A percentile compares a stretch with the other conserved stretches of the same genome.
phyloP scores from a whole-genome alignment of 2,888 invertebrate genomes.

The Netelia inedita region DNA sequence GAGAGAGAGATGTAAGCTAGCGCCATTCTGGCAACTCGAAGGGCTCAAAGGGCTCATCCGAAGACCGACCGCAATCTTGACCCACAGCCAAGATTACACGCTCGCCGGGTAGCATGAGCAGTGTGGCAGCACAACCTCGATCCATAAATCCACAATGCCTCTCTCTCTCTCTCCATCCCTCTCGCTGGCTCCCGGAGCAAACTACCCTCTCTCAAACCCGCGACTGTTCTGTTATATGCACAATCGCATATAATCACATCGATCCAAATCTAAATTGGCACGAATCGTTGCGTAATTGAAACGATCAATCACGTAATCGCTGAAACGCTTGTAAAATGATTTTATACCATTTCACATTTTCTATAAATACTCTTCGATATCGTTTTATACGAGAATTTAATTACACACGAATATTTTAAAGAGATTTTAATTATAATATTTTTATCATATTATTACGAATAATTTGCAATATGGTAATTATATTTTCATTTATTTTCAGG shows the following conservation, averaged over 20 bases:
- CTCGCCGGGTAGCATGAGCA: conserved; percentile 36
- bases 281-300: no score
- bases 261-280: conserved; percentile 35
- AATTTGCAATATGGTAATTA: no score
- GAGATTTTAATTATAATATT: no score
- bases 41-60: conserved; percentile 66
- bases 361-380: no score
- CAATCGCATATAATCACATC: conserved; percentile 24
- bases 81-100: conserved; percentile 61
- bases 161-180: conserved; percentile 17
- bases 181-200: no score
- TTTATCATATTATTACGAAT: no score
- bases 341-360: background rate
- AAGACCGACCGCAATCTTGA: conserved; percentile 61
- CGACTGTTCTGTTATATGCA: conserved; percentile 25
- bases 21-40: conserved; percentile 58
- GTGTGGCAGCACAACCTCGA: conserved; percentile 35
- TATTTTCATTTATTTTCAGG: no score
- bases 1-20: conserved; percentile 15
- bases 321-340: background rate
- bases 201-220: background rate
- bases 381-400: no score
- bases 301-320: no score
- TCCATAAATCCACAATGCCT: conserved; percentile 61
- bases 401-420: no score